Evolutionary conservation across 2,888 invertebrate genomes (phyloP).

Genomic region (Neoascia interrupta): DNA sequence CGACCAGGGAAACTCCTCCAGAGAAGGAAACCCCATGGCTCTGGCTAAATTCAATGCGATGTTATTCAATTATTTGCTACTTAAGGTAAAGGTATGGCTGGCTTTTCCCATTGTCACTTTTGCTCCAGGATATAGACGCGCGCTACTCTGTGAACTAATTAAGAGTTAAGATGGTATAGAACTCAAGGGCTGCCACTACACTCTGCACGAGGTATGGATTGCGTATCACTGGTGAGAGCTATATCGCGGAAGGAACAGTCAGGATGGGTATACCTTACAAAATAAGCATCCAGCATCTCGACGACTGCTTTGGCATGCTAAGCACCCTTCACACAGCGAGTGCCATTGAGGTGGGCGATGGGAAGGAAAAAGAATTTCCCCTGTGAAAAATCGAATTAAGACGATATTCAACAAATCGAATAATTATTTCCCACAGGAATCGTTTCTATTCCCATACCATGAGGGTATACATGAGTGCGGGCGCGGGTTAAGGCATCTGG

Average conservation of each 20-base stretch:
- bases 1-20: background rate
- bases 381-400: slow-evolving; percentile 64
- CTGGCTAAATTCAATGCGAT: slow-evolving; percentile 37
- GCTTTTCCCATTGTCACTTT: slow-evolving; percentile 60
- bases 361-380: slow-evolving; percentile 39
- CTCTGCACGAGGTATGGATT: background rate
- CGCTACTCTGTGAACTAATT: slow-evolving; percentile 45
- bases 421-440: slow-evolving; percentile 63
- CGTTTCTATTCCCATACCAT: slow-evolving; percentile 34
- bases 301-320: too few relatives aligned
- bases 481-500: slow-evolving; percentile 8
- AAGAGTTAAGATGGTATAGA: slow-evolving; percentile 49
- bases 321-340: too few relatives aligned
- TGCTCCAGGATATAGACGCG: slow-evolving; percentile 15
- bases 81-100: slow-evolving; percentile 40
- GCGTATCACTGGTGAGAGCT: background rate
- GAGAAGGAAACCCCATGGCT: background rate
- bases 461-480: slow-evolving; percentile 47
- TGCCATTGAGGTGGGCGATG: background rate
- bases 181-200: slow-evolving; percentile 1
- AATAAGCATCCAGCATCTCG: too few relatives aligned
- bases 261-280: background rate
- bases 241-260: background rate
- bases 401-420: slow-evolving; percentile 65
- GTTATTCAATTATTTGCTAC: slow-evolving; percentile 66